Evolutionary conservation across 2,113 vertebrate species (phyloP), one percentile per base, ranked within the genome.

Genomic region (Sebastes schlegelii): DNA sequence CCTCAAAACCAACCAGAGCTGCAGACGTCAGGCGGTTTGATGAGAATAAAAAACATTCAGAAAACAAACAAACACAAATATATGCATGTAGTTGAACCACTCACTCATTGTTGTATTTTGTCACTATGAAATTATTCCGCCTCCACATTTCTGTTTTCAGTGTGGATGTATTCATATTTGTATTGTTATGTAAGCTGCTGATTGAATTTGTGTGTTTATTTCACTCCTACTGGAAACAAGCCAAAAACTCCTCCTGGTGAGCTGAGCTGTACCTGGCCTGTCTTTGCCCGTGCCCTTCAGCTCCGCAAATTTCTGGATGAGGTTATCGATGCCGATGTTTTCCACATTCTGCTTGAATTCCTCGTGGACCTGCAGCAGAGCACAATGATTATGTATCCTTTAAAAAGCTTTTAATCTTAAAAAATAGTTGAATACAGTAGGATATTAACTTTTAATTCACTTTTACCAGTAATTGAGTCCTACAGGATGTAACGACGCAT

Each of bases 291-390:
- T 99, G 42, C 98, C 97, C 74, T 97, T 99, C 95, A 92, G 97
- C 86, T 99, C 97, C 0, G 96, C 96, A 14, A 98, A 98, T 75
- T 96, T 97, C 85, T 96, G 93, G 45, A 99, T 92, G 80, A 99
- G 95, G 83, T 94, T 96, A 42, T 97, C 96, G 4, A 97, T 96
- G 23, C 96, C 96, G 2, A 98, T 97, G 87, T 99, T 99, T 86
- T 99, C 97, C 88, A 98, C 96, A 11, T 99, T 99, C 86, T 99
- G 98, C 90, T 99, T 98, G 88, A 99, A 99, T 16, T 99, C 98
- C 86, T 98, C 97, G 0, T 99, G 97, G 0, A 99, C 98, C 98
- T 99, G 76, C 48, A 79, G 83, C 48, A 11, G 55, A 79, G 64
- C 45, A 87, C 8, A 80, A 26, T 26, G 5, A 48, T 72, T 12